Base-by-base conservation (phyloP, 2,888 invertebrate species). In the Parnassius apollo region DNA sequence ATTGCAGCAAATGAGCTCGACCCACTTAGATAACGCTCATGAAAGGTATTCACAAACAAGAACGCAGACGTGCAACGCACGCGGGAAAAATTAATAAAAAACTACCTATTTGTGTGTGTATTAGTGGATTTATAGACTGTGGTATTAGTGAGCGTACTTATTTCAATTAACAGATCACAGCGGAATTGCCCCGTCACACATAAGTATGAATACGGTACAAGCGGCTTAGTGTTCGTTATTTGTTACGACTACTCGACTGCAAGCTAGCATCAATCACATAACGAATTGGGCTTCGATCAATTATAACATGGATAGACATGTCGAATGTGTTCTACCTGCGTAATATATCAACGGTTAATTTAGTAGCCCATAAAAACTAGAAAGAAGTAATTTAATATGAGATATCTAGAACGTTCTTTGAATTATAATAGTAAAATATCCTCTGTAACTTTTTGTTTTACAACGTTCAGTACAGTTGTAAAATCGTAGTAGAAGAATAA, bases 11-110 rank as follows among this genome's bases (percentile, higher is more conserved):
- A 80, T 69, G 70, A 75, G 75, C 73, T 75, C 82, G 88, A 83
- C 89, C 89, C 69, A 88, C 75, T 76, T 89, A 83, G 89, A 90
- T 90, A 88, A 89, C 77, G 80, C 75, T 73, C 76, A 11, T 46
- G 46, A 77, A 75, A 74, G 71, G 74, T 73, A 78, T 77, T 77
- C 75, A 73, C 78, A 80, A 82, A 82, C 81, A 81, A 73, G 68
- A 70, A 66, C 61, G 67, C 59, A 70, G 66, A 67, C 68, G 63
- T 69, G 66, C 68, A 65, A 65, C 66, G 62, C 67, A 69, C 72
- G 75, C 73, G 66, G 63, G 67, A 75, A 71, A 75, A 77, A 76
- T 76, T 80, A 76, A 75, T 80, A 73, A 71, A 71, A 72, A 73
- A 73, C 72, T 69, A 66, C 22, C 25, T 9, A 22, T 59, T 68